Evolutionary conservation across 1,140 invertebrate species (phyloP).

Genomic region (Drosophila nigrodunni): DNA sequence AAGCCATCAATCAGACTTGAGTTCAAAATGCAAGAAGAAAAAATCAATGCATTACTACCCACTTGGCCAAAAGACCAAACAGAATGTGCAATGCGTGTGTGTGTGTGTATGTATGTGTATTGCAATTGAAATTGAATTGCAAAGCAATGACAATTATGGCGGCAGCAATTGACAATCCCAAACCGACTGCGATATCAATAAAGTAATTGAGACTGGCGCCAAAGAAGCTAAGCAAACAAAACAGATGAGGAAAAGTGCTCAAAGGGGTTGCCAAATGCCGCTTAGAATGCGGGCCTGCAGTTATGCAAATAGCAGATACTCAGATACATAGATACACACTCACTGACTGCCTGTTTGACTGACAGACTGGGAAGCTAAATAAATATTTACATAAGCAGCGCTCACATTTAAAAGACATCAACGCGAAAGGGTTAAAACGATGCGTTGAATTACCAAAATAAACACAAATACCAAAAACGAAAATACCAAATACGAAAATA

Average conservation of each 20-base stretch:
- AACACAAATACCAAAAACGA: slow-evolving; percentile 70
- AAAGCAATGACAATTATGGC: slow-evolving; percentile 46
- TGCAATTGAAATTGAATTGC: slow-evolving; percentile 59
- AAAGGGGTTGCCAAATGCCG: slow-evolving; percentile 43
- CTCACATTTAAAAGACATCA: slow-evolving; percentile 76
- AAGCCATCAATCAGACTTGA: slow-evolving; percentile 71
- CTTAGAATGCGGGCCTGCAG: slow-evolving; percentile 52
- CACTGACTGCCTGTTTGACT: slow-evolving; percentile 11
- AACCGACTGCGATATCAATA: slow-evolving; percentile 59
- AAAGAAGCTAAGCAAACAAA: slow-evolving; percentile 45
- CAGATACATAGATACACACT: slow-evolving; percentile 37
- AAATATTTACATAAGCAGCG: slow-evolving; percentile 75
- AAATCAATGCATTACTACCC: slow-evolving; percentile 22
- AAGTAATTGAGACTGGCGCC: slow-evolving; percentile 82
- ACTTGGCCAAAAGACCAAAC: slow-evolving; percentile 35
- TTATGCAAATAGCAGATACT: slow-evolving; percentile 56
- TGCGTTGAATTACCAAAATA: slow-evolving; percentile 81
- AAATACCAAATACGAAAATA: slow-evolving; percentile 74
- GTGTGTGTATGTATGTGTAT: neutral
- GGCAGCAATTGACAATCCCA: slow-evolving; percentile 14
- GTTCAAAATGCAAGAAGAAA: too few species aligned
- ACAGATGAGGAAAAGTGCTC: slow-evolving; percentile 40
- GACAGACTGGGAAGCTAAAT: slow-evolving; percentile 48
- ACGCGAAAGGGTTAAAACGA: slow-evolving; percentile 72
- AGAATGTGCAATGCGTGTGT: slow-evolving; percentile 25